Base-by-base conservation (phyloP, 64 coral and sea anemone genomes). In the Acropora yongei region DNA sequence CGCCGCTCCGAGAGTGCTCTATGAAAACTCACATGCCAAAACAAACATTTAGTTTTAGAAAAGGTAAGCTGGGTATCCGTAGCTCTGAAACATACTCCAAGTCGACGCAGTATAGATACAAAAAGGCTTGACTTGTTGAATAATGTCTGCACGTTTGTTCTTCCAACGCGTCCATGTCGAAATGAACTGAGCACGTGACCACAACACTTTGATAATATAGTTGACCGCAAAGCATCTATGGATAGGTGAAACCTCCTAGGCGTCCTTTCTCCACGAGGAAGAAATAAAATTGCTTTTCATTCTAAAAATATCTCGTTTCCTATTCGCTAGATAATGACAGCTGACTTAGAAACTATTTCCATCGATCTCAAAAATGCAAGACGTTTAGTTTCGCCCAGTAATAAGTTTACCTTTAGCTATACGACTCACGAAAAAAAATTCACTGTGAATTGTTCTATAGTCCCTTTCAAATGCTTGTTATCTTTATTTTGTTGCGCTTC, bases 71-170 rank as follows among this genome's bases (percentile, higher is more conserved):
- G 66, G 88, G 88, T 18, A 90, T 76, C 58, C 75, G 79, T 2
- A 90, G 47, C 46, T 63, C 75, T 47, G 42, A 90, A 40, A 79
- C 18, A 39, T 90, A 90, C 61, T 51, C 3, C 18, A 44, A 73
- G 44, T 90, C 87, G 66, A 90, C 63, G 65, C 88, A 90, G 75
- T 90, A 79, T 68, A 90, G 88, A 71, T 80, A 90, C 41, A 30
- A 90, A 47, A 47, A 20, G 13, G 63, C 80, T 80, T 69, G 76
- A 19, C 63, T 71, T 79, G 67, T 50, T 61, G n/a, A 89, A 68
- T 57, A 39, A 42, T 39, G 41, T 10, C 43, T 73, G 49, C 55
- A 89, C 74, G 57, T 41, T 42, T 89, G 88, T 69, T 89, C 88
- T 20, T 12, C 18, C 58, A 89, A 89, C 55, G 75, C 41, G 75